Evolutionary conservation across 2,113 vertebrate species (phyloP), one percentile per base, ranked within the genome.

Genomic region (Motacilla tschutschensis): DNA sequence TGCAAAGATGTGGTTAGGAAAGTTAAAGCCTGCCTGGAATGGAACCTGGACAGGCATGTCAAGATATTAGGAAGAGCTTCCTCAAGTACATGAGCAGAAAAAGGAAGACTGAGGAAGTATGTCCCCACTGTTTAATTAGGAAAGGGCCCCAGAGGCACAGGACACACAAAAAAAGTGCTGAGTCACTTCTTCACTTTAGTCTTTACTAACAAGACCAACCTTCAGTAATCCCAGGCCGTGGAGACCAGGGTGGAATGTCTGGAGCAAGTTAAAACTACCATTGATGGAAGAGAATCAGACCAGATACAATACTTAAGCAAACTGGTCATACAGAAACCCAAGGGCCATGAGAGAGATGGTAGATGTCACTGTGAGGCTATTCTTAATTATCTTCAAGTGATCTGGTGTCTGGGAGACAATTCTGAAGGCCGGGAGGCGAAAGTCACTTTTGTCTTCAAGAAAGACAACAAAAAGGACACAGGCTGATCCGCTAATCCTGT

Each of bases 1-100:
- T 36, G 14, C 17, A 48, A 36, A 43, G 12, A 8, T 36, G 26
- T 0, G 0, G 4, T 35, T 22, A 70, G 14, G 25, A 70, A 77
- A 47, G 17, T 48, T 21, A 63, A 41, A 41, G 4, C 4, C 14
- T 21, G 5, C 25, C 17, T 53, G 9, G 70, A 81, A 24, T 16
- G 5, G 33, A 72, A 57, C 14, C 36, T 62, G 29, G 9, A 12
- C 3, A 40, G 16, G 10, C 6, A 12, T 20, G 16, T 19, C 21
- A 59, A n/a, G 20, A 16, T 15, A 64, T 54, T 16, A 69, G n/a
- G 55, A 78, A 43, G 3, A 31, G 18, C 35, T 82, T 78, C 35
- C 65, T 40, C 24, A 64, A 64, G 13, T 41, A 17, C 33, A 31
- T 33, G 18, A n/a, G 14, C 12, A 57, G 31, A 40, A 72, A 70